Percentiles rank a stretch among this genome's conserved stretches.
phyloP scores from a whole-genome alignment of 2,113 vertebrate genomes.

The Brachypteracias leptosomus region DNA sequence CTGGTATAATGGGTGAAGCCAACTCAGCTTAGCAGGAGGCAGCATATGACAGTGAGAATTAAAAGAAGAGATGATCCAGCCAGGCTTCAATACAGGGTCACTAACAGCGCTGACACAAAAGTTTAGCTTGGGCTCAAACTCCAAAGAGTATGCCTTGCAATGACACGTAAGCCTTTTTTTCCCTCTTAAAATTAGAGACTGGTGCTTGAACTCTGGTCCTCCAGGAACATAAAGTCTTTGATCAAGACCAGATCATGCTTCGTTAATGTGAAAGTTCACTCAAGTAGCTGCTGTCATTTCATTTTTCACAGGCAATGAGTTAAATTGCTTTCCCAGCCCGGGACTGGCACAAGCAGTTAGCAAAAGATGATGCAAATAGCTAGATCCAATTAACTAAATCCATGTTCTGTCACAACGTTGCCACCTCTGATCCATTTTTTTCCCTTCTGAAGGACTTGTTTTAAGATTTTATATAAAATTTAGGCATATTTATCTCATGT shows the following conservation, averaged over 20 bases:
- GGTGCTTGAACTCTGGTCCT: constrained; percentile 27
- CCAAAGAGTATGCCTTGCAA: neutral
- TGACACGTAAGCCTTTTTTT: neutral
- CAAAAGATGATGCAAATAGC: neutral
- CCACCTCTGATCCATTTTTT: neutral
- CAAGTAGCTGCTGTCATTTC: constrained; percentile 31
- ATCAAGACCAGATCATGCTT: constrained; percentile 39
- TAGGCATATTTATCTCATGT: neutral
- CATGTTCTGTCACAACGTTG: neutral
- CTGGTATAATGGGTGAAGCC: neutral
- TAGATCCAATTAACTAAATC: constrained; percentile 49
- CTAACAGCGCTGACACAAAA: neutral
- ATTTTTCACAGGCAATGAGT: constrained; percentile 44
- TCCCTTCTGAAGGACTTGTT: neutral
- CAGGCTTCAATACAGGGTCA: neutral
- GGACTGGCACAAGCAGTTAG: neutral
- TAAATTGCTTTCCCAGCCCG: neutral
- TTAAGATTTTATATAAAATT: neutral
- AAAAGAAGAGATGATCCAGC: neutral
- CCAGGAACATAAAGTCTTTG: constrained; percentile 11
- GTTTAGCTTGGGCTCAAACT: neutral
- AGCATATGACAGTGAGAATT: neutral
- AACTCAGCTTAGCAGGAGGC: neutral
- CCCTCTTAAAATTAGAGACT: neutral
- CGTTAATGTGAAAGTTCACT: constrained; percentile 8